Percentiles rank a stretch among this genome's conserved stretches.
These are phyloP conservation scores for Fulmarus glacialis DNA, from an alignment of 2,113 vertebrate species.

Conservation along the genomic window DNA sequence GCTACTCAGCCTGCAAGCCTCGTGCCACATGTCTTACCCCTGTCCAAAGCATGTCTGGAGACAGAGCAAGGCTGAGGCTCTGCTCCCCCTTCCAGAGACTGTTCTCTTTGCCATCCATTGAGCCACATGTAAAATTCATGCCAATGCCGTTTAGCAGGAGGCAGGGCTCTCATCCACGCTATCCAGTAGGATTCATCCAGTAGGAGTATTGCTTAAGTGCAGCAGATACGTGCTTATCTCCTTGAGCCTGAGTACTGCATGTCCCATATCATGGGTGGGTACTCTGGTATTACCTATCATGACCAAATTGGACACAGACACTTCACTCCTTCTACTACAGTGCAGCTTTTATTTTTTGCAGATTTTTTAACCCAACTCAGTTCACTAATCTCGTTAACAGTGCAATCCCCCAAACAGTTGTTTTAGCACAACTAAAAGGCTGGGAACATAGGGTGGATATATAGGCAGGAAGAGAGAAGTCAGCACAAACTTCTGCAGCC, in stretches of 20 bases:
- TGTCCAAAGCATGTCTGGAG: neutral
- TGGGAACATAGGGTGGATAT: accelerated
- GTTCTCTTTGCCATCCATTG: neutral
- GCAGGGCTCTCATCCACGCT: neutral
- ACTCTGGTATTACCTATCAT: neutral
- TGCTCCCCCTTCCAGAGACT: neutral
- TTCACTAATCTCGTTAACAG: neutral
- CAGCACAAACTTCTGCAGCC: neutral
- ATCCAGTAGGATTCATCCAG: neutral
- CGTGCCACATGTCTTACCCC: neutral
- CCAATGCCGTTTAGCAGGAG: neutral
- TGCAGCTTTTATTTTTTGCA: neutral
- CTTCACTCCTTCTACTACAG: neutral
- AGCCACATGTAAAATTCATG: neutral
- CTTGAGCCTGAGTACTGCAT: neutral
- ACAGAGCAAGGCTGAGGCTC: neutral
- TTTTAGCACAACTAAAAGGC: neutral
- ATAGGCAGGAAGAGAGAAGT: neutral
- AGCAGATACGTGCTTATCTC: neutral
- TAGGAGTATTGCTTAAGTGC: neutral
- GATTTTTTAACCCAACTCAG: neutral
- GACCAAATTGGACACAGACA: neutral
- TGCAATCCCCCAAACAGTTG: neutral
- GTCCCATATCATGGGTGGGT: neutral
- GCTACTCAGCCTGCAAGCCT: neutral